Conservation (phyloP, 2,888 invertebrate genomes). For the Apotomis turbidana region DNA sequence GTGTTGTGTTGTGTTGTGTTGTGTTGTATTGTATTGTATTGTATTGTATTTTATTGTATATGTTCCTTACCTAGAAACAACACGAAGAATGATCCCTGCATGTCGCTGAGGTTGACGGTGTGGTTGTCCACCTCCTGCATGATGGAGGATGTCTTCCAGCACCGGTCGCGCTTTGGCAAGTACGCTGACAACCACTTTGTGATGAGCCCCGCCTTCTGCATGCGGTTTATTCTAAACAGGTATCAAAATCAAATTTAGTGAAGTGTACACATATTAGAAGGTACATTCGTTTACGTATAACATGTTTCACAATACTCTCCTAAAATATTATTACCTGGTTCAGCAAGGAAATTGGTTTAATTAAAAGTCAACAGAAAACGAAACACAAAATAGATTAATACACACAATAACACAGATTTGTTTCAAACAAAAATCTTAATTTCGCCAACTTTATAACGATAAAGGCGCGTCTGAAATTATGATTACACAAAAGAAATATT, state of each 20-base stretch:
- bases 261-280: no score
- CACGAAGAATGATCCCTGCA: constrained; percentile 96
- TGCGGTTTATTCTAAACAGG: constrained; percentile 86
- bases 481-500: not conserved
- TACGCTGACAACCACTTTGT: constrained; percentile 92
- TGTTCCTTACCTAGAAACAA: constrained; percentile 87
- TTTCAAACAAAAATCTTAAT: constrained; percentile 5
- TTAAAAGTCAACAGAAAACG: no score
- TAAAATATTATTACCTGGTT: no score
- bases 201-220: constrained; percentile 93
- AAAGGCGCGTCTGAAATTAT: not conserved
- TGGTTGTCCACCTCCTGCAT: constrained; percentile 92
- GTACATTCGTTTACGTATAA: no score
- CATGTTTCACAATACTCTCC: no score
- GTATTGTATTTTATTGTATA: no score
- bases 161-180: constrained; percentile 90
- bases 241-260: not conserved
- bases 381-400: no score
- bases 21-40: no score
- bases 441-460: not conserved
- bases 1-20: no score
- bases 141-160: constrained; percentile 86
- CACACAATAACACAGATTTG: not conserved
- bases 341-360: no score
- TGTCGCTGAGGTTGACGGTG: constrained; percentile 94